Evolutionary conservation across 2,888 invertebrate species (phyloP).

Genomic region (Spisula solida): DNA sequence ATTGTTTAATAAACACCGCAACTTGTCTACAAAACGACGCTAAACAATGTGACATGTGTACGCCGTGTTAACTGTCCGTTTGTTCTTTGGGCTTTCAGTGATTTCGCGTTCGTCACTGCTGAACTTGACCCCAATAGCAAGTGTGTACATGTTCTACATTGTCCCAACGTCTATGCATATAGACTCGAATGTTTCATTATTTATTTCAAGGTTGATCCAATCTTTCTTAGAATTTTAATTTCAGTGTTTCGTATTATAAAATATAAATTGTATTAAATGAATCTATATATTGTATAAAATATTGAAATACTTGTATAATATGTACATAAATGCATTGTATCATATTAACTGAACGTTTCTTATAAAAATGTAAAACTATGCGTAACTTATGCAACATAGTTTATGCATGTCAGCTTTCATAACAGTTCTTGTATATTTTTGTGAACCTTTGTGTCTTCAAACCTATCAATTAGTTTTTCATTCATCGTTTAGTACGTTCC

Average conservation of each 20-base stretch:
- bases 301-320: not conserved
- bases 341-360: not conserved
- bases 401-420: not conserved
- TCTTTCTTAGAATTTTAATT: not conserved
- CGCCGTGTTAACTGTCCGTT: not conserved
- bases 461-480: not conserved
- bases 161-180: not conserved
- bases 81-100: not conserved
- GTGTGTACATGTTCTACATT: not conserved
- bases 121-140: not conserved
- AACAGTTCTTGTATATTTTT: not conserved
- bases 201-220: not conserved
- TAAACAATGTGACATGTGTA: not conserved
- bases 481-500: not conserved
- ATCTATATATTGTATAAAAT: not conserved
- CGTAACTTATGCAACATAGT: not conserved
- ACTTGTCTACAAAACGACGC: too few species aligned
- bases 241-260: not conserved
- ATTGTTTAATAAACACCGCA: too few species aligned
- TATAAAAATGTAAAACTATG: not conserved
- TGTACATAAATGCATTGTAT: not conserved
- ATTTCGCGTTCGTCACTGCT: not conserved
- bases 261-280: not conserved
- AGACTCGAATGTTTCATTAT: not conserved
- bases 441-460: conserved; percentile 13